A percentile compares a stretch with the other conserved stretches of the same genome.
Evolutionary conservation across 2,888 invertebrate species (phyloP).

Genomic region (Amiota mariae): DNA sequence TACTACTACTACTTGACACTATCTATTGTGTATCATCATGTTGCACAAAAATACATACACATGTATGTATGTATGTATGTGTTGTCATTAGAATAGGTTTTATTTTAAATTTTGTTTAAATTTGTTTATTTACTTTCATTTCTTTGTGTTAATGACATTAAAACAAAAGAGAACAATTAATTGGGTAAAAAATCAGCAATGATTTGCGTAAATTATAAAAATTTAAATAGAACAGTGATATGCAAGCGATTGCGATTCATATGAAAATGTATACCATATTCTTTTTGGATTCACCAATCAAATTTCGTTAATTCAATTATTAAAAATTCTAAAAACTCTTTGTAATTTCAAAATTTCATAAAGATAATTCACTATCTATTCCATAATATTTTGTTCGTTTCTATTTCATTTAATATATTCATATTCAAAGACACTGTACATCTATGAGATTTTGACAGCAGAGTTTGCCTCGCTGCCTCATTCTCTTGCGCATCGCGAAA

Average conservation of each 20-base stretch:
- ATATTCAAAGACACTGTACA: not conserved
- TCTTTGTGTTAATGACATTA: not conserved
- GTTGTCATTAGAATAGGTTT: not conserved
- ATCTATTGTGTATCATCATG: no score
- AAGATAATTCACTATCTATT: no score
- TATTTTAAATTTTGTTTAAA: constrained; percentile 9
- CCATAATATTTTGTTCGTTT: not conserved
- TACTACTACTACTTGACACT: no score
- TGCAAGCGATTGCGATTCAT: not conserved
- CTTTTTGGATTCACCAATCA: not conserved
- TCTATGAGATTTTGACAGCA: not conserved
- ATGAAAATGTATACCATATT: not conserved
- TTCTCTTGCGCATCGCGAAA: not conserved
- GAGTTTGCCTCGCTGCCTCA: constrained; percentile 8
- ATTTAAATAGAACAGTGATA: constrained; percentile 14
- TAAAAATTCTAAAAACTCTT: no score
- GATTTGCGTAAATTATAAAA: not conserved
- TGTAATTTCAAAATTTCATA: no score
- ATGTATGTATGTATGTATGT: no score
- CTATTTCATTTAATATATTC: not conserved
- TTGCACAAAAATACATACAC: no score
- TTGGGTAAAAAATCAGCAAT: constrained; percentile 5
- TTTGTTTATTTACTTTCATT: not conserved
- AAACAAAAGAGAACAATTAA: constrained; percentile 16
- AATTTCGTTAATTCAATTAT: no score